A percentile compares a stretch with the other conserved stretches of the same genome.
Evolutionary conservation across 2,888 invertebrate species (phyloP).

Genomic region (Myopa testacea): DNA sequence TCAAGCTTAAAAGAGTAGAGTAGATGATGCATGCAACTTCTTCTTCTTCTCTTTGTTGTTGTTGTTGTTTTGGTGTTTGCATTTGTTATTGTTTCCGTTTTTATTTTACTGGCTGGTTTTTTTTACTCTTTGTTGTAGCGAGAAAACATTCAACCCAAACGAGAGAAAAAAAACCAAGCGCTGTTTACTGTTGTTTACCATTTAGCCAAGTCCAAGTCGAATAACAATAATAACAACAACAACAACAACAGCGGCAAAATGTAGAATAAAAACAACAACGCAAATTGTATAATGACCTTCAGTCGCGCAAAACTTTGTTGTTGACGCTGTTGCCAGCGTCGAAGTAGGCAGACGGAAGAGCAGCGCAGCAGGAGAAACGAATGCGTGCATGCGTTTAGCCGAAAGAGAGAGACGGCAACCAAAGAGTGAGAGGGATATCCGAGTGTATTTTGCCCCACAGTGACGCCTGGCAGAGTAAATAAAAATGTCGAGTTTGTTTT

Average conservation of each 20-base stretch:
- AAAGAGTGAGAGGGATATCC: background rate
- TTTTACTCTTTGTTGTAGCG: background rate
- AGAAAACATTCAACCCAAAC: background rate
- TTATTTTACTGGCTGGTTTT: background rate
- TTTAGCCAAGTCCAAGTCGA: constrained; percentile 56
- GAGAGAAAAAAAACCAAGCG: constrained; percentile 44
- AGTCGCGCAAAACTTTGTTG: constrained; percentile 52
- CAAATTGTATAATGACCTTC: constrained; percentile 60
- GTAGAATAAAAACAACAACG: constrained; percentile 31
- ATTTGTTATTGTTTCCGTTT: background rate
- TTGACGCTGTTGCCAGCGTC: constrained; percentile 41
- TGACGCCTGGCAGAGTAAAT: constrained; percentile 5
- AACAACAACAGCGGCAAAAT: constrained; percentile 45
- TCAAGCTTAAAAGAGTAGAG: background rate
- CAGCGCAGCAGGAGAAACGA: background rate
- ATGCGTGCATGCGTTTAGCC: background rate
- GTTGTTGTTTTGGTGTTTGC: constrained; percentile 8
- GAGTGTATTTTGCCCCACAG: background rate
- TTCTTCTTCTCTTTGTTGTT: background rate
- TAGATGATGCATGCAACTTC: background rate
- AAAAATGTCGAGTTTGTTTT: constrained; percentile 30
- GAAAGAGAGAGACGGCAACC: background rate
- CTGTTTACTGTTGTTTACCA: constrained; percentile 60
- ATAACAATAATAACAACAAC: constrained; percentile 50
- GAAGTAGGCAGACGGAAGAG: constrained; percentile 36